phyloP scores from a whole-genome alignment of 1,140 invertebrate species.

The Stegodyphus mimosarum region DNA sequence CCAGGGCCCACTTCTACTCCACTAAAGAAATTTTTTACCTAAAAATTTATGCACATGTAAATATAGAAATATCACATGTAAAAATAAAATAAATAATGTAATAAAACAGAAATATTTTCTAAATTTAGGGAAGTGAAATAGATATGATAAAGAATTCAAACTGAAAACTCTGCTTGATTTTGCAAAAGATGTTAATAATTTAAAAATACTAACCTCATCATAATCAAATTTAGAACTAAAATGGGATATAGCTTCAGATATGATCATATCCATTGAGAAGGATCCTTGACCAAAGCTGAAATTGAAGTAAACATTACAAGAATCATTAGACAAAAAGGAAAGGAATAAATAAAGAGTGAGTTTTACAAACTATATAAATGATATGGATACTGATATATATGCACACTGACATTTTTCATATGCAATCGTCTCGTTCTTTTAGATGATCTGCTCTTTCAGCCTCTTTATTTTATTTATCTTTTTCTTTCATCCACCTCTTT shows the following conservation, averaged over 20 bases:
- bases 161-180: too few species aligned
- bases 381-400: too few species aligned
- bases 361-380: not conserved
- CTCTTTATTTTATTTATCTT: too few species aligned
- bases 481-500: too few species aligned
- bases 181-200: too few species aligned
- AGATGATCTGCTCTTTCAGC: too few species aligned
- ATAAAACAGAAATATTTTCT: too few species aligned
- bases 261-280: conserved; percentile 77
- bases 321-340: not conserved
- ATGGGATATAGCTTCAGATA: conserved; percentile 77
- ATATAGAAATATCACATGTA: too few species aligned
- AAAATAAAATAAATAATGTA: too few species aligned
- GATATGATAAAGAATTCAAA: too few species aligned
- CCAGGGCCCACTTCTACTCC: conserved; percentile 77
- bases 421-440: not conserved
- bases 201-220: conserved; percentile 77
- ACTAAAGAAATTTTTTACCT: conserved; percentile 78
- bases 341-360: not conserved
- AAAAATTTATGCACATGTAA: not conserved
- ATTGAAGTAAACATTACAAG: not conserved
- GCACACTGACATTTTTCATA: not conserved
- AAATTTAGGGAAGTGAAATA: too few species aligned
- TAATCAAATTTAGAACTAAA: conserved; percentile 80
- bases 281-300: conserved; percentile 76